Conservation (phyloP, 2,113 vertebrate genomes). For the Laterallus jamaicensis region DNA sequence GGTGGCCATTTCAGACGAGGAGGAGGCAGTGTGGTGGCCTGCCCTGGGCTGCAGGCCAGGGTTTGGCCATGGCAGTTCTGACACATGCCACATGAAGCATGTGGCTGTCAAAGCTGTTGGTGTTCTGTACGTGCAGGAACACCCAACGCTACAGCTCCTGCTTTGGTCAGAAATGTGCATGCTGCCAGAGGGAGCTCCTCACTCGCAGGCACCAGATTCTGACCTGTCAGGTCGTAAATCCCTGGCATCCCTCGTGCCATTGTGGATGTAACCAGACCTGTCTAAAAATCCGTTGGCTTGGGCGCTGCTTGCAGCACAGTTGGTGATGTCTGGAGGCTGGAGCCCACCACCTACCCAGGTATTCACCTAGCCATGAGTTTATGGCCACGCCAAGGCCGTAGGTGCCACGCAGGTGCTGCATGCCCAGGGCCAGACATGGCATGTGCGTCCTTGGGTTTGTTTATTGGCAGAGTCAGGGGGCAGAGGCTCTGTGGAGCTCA, state of each 20-base stretch:
- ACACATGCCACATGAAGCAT: neutral
- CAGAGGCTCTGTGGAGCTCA: neutral
- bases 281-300: too few relatives aligned
- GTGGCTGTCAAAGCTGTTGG: neutral
- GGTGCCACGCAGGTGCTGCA: rapidly evolving
- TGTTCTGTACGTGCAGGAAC: too few relatives aligned
- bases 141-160: neutral
- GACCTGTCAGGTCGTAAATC: rapidly evolving
- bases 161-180: neutral
- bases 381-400: rapidly evolving
- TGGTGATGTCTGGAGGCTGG: rapidly evolving
- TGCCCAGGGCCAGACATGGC: neutral
- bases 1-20: neutral
- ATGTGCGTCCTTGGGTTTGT: rapidly evolving
- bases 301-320: neutral
- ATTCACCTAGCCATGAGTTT: too few relatives aligned
- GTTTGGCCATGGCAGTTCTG: neutral
- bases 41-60: neutral
- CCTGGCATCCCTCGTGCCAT: neutral
- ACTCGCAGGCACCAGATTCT: neutral
- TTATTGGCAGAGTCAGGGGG: neutral
- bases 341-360: rapidly evolving
- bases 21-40: neutral
- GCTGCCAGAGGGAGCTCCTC: neutral
- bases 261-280: neutral